Base-by-base conservation (phyloP, 2,888 invertebrate species). In the Dynastes maya region DNA sequence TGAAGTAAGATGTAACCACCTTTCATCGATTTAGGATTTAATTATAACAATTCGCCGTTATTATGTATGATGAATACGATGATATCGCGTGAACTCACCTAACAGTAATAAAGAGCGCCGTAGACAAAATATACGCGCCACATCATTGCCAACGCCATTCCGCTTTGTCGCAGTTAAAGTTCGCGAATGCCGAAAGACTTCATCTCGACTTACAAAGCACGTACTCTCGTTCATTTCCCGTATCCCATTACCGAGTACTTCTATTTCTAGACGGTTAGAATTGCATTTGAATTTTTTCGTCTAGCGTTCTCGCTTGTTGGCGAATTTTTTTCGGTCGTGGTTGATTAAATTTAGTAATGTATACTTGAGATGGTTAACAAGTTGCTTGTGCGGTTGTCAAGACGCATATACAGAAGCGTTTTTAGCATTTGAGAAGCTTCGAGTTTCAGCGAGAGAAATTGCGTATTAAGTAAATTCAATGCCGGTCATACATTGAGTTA, bases 271-370 rank as follows among this genome's bases (percentile, higher is more conserved):
- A 77, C 76, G 78, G 71, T 65, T 72, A 75, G 79, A 78, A 80
- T 80, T 81, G 81, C 81, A 81, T 78, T 80, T 81, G 78, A 80
- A 78, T 78, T 81, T 81, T 22, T 80, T 72, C 72, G 72, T 72
- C 78, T 68, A 45, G 76, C 49, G 37, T 40, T 8, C n/a, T 55
- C n/a, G 61, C 40, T 22, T 49, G 61, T 61, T 74, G 16, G 55
- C 22, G 22, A 58, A 22, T 74, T 74, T 72, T 58, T 63, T 74
- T 16, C 5, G 27, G 32, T 45, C 61, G 40, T 29, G 72, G 27
- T 45, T 74, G 61, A 74, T 74, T 74, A 74, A 74, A 61, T 74
- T 45, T n/a, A 61, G 61, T 61, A 61, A 68, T 51, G 68, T 51
- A 68, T 68, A 68, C 68, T 49, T n/a, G 9, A 51, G 68, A 49